A percentile compares a stretch with the other conserved stretches of the same genome.
Conservation (phyloP, 1,140 invertebrate genomes). For the Danaus melanippus region DNA sequence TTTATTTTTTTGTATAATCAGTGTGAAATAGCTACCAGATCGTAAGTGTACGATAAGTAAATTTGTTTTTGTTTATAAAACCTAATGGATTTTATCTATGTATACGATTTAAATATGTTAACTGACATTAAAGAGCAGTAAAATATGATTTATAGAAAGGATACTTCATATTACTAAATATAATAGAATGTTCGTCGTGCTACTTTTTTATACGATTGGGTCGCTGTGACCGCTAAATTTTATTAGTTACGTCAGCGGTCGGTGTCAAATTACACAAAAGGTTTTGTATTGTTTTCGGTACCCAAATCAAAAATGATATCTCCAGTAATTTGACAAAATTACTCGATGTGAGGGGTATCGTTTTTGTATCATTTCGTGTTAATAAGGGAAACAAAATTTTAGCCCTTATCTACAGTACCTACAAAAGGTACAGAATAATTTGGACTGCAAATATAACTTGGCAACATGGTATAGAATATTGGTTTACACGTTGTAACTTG, state of each 20-base stretch:
- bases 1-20: constrained; percentile 53
- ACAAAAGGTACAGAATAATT: constrained; percentile 8
- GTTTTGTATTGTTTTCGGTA: constrained; percentile 60
- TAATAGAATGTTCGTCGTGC: too few relatives aligned
- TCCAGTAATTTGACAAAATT: constrained; percentile 56
- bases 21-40: constrained; percentile 62
- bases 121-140: too few relatives aligned
- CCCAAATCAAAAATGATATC: constrained; percentile 63
- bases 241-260: constrained; percentile 32
- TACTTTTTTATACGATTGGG: constrained; percentile 6
- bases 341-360: constrained; percentile 38
- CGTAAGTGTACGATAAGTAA: constrained; percentile 47
- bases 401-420: constrained; percentile 16
- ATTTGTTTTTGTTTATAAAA: constrained; percentile 27
- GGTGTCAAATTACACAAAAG: constrained; percentile 64
- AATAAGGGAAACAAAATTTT: constrained; percentile 13
- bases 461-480: constrained; percentile 36
- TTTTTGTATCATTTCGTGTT: constrained; percentile 19
- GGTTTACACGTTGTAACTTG: constrained; percentile 46
- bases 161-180: too few relatives aligned
- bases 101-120: constrained; percentile 8
- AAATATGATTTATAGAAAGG: too few relatives aligned
- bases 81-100: constrained; percentile 17
- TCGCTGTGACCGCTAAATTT: constrained; percentile 30
- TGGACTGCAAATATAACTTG: constrained; percentile 30